phyloP scores from a whole-genome alignment of 2,797 vertebrate species.

The Sternarchorhynchus goeldii region DNA sequence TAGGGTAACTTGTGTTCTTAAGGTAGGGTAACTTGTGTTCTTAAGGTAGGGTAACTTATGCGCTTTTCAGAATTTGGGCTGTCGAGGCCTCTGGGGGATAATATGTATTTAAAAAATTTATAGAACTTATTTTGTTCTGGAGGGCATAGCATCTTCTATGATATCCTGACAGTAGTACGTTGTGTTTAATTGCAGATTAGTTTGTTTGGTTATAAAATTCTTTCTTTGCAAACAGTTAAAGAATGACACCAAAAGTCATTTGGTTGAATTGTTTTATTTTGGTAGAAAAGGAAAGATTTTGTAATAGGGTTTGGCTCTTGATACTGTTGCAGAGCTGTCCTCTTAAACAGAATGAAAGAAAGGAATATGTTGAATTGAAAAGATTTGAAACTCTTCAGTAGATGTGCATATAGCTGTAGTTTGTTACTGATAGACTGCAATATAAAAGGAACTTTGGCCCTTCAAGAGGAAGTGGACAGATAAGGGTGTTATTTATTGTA shows the following conservation, averaged over 20 bases:
- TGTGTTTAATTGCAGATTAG: not conserved
- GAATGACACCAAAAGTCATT: not conserved
- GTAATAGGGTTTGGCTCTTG: not conserved
- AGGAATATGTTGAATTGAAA: not conserved
- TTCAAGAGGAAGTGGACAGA: constrained; percentile 60
- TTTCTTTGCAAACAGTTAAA: too few species aligned
- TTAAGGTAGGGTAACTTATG: not conserved
- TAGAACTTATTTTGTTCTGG: not conserved
- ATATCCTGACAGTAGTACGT: not conserved
- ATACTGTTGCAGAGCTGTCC: too few species aligned
- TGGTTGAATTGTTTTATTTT: not conserved
- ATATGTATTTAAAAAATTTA: too few species aligned
- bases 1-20: constrained; percentile 59
- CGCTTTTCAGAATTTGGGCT: not conserved
- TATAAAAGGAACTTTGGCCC: constrained; percentile 48
- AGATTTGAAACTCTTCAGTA: not conserved
- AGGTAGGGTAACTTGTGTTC: constrained; percentile 61
- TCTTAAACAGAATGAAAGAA: too few species aligned
- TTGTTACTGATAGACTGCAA: not conserved
- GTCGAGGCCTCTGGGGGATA: too few species aligned
- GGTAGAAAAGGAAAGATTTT: too few species aligned
- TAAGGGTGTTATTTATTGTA: constrained; percentile 38
- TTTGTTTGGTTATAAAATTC: not conserved
- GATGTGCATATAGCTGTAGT: not conserved
- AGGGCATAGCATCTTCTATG: not conserved